phyloP scores from a whole-genome alignment of 2,888 invertebrate genomes.

The Campopleginae sp. region DNA sequence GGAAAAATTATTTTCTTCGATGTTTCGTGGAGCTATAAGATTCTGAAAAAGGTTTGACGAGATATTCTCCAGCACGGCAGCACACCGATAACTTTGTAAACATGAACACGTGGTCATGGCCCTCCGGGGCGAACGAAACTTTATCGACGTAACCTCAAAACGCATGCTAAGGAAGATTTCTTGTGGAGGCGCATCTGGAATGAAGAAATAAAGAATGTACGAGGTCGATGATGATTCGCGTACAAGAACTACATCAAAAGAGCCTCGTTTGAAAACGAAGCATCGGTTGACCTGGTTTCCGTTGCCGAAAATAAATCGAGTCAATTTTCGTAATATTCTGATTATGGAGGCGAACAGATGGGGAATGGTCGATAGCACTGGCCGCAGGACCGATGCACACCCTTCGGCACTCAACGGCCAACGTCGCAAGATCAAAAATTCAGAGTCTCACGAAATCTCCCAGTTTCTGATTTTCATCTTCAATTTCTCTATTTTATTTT shows the following conservation, averaged over 20 bases:
- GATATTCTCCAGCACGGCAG: background rate
- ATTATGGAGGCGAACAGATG: conserved; percentile 55
- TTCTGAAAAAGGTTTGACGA: background rate
- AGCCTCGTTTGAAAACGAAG: conserved; percentile 71
- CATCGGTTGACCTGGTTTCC: conserved; percentile 74
- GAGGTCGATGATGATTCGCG: conserved; percentile 1
- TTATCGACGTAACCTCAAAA: background rate
- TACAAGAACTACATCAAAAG: conserved; percentile 38
- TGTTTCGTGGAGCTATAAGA: no score
- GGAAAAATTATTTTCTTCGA: no score
- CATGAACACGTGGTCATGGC: background rate
- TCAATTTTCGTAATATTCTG: conserved; percentile 82
- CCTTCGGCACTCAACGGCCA: background rate
- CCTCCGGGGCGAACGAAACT: background rate
- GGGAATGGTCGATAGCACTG: conserved; percentile 45
- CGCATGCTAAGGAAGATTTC: background rate
- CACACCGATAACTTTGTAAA: conserved; percentile 11
- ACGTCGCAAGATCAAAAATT: background rate
- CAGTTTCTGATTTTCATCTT: background rate
- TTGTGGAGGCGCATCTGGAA: conserved; percentile 11
- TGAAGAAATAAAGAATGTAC: conserved; percentile 24
- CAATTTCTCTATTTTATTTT: no score
- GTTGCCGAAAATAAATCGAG: conserved; percentile 79
- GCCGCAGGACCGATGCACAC: background rate
- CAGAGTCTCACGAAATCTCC: background rate